Conservation (phyloP, 2,888 invertebrate species). For the Yponomeuta sedellus region DNA sequence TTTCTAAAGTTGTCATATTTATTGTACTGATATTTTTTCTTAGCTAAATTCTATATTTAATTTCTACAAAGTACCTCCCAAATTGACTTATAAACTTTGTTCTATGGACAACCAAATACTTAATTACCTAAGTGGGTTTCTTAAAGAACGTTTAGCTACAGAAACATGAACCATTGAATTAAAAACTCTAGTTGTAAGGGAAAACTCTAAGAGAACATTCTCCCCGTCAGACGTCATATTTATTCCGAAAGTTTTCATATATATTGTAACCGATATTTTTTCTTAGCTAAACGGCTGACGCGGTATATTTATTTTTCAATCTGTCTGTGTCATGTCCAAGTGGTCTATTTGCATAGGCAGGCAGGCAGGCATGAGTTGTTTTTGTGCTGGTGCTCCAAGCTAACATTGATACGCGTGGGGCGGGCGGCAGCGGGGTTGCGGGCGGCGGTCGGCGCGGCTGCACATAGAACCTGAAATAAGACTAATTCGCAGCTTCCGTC, state of each 20-base stretch:
- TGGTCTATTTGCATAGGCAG: background rate
- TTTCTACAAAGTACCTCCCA: too few relatives aligned
- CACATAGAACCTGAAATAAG: slow-evolving; percentile 18
- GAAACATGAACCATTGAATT: too few relatives aligned
- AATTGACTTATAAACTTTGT: too few relatives aligned
- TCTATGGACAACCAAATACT: too few relatives aligned
- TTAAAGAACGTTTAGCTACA: too few relatives aligned
- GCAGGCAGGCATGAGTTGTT: background rate
- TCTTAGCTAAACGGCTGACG: background rate
- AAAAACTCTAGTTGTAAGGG: too few relatives aligned
- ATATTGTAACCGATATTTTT: background rate
- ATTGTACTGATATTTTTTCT: too few relatives aligned
- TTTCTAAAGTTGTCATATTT: too few relatives aligned
- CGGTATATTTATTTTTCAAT: background rate
- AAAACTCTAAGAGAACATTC: too few relatives aligned
- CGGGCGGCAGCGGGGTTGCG: slow-evolving; percentile 5
- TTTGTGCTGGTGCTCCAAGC: background rate
- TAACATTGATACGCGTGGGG: slow-evolving; percentile 2
- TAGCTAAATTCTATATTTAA: too few relatives aligned
- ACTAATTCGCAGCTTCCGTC: slow-evolving; percentile 57
- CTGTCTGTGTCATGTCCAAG: background rate
- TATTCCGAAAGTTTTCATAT: background rate
- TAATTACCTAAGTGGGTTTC: too few relatives aligned
- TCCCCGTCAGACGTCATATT: too few relatives aligned
- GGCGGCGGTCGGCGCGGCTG: slow-evolving; percentile 3